Evolutionary conservation across 92 coral and sea anemone genomes (phyloP).

Genomic region (Phenganax marumi): DNA sequence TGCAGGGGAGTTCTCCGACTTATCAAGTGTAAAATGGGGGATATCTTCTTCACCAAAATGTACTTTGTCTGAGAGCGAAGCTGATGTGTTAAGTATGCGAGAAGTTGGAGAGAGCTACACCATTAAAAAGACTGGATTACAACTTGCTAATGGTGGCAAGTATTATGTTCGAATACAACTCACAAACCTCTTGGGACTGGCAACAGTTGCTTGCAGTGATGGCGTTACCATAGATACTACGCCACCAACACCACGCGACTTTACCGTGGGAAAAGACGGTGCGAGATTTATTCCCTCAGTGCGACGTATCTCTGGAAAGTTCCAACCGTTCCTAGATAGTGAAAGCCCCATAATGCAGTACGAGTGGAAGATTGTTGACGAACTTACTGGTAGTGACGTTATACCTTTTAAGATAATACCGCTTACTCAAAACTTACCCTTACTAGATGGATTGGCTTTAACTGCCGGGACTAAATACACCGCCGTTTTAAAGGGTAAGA

Average conservation of each 20-base stretch:
- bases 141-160: constrained; percentile 63
- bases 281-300: constrained; percentile 65
- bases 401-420: constrained; percentile 66
- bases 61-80: constrained; percentile 68
- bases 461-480: constrained; percentile 62
- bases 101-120: constrained; percentile 77
- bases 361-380: constrained; percentile 70
- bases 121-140: constrained; percentile 71
- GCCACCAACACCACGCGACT: constrained; percentile 69
- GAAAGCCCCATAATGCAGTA: constrained; percentile 86
- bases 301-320: constrained; percentile 73
- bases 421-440: constrained; percentile 71
- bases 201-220: constrained; percentile 84
- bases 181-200: constrained; percentile 71
- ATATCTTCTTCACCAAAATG: constrained; percentile 67
- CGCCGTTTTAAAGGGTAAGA: constrained; percentile 74
- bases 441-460: constrained; percentile 72
- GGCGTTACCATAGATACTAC: constrained; percentile 82
- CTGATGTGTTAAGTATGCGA: constrained; percentile 65
- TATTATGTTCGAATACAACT: constrained; percentile 77
- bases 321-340: constrained; percentile 62
- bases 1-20: constrained; percentile 47
- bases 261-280: constrained; percentile 58
- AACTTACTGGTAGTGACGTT: constrained; percentile 51
- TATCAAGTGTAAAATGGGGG: constrained; percentile 77